phyloP scores from a whole-genome alignment of 2,113 vertebrate species.

The Rhinoderma darwinii region DNA sequence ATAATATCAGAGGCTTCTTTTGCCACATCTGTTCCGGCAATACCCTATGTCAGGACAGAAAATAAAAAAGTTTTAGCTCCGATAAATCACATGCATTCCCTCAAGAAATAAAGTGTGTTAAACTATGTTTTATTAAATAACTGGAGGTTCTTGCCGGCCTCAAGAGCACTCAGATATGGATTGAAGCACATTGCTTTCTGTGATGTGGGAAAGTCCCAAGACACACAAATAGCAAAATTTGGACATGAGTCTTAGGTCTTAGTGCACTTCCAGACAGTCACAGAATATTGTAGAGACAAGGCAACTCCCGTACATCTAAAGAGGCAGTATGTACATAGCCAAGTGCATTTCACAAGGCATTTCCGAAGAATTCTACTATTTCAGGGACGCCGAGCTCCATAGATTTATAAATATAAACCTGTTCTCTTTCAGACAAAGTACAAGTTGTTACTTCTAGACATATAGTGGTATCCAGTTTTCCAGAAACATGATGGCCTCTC shows the following conservation, averaged over 20 bases:
- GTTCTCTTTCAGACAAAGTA: too few relatives aligned
- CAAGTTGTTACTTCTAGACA: background rate
- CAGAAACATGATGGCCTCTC: background rate
- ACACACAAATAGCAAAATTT: background rate
- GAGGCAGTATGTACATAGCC: background rate
- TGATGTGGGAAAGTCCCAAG: slow-evolving; percentile 19
- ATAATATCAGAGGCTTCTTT: slow-evolving; percentile 99
- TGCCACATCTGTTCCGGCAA: slow-evolving; percentile 97
- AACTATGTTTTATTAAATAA: slow-evolving; percentile 16
- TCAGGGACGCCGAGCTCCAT: too few relatives aligned
- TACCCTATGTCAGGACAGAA: slow-evolving; percentile 79
- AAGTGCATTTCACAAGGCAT: background rate
- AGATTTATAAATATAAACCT: too few relatives aligned
- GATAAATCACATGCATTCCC: slow-evolving; percentile 18
- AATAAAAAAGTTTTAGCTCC: background rate
- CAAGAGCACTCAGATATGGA: slow-evolving; percentile 11
- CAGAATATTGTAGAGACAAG: background rate
- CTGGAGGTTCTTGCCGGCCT: background rate
- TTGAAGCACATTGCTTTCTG: background rate
- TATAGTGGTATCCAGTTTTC: background rate
- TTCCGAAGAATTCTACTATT: too few relatives aligned
- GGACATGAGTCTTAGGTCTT: background rate
- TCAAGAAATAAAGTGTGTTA: slow-evolving; percentile 26
- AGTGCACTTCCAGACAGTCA: background rate
- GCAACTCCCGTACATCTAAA: background rate